Evolutionary conservation across 1,140 invertebrate genomes (phyloP), one percentile per base, ranked within the genome.

Genomic region (Ctenoplectra terminalis): DNA sequence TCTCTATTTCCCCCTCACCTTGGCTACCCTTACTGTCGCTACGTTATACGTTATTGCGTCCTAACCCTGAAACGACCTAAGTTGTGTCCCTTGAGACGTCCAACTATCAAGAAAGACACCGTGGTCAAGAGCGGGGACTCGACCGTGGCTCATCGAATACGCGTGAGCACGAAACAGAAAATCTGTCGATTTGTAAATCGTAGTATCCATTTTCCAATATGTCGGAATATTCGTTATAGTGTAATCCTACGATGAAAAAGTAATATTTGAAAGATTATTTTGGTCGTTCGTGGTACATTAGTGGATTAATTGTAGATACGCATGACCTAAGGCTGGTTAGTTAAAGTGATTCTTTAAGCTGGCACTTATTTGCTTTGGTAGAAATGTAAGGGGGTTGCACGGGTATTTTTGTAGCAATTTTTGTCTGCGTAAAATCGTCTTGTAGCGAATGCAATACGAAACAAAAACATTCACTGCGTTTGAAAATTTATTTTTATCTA

Each of bases 121-220:
- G 61, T 85, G 83, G 72, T 86, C 85, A 82, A 82, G 67, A 86
- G 76, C 80, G 43, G 31, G 37, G 56, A 48, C 60, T 50, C 52
- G 78, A 72, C 48, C 72, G 63, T 64, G 64, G 50, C 26, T 43
- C 20, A 67, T 23, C 46, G 40, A 78, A 71, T 60, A 58, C 29
- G 34, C 20, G 20, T 73, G 31, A 73, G 31, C 58, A 60, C 20
- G 23, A 63, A 29, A 60, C 17, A 13, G 6, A 31, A 31, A 63
- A 69, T 11, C 15, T 7, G 6, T 34, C 2, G 6, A 0, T 9
- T 43, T 58, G 23, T 37, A 17, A 58, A 58, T 58, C 26, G 7
- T 34, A 43, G 8, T 4, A 60, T 5, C 20, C 20, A 31, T 20
- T 23, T 11, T 34, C 7, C 1, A 17, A 34, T 4, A 34, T 70